phyloP scores from a whole-genome alignment of 2,888 invertebrate genomes.

The Tipula helvola region DNA sequence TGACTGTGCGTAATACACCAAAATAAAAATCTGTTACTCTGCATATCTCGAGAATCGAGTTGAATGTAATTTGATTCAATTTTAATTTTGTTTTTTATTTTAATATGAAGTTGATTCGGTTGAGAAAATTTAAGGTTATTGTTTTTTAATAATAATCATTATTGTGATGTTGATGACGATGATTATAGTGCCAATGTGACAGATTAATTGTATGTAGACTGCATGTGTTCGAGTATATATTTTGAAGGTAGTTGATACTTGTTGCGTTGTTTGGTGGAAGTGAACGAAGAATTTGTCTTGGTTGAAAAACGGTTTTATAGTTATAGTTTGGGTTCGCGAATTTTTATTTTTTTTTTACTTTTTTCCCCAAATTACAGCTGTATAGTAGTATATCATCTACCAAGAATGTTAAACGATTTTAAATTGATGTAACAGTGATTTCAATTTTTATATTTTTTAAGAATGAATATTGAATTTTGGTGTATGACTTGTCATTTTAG shows the following conservation, averaged over 20 bases:
- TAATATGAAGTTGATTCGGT: not conserved
- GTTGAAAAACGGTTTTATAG: not conserved
- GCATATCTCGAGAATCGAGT: not conserved
- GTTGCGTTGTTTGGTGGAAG: not conserved
- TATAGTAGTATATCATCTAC: not conserved
- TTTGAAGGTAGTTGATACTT: not conserved
- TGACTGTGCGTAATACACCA: not conserved
- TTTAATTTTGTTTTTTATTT: not conserved
- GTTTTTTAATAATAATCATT: conserved; percentile 4
- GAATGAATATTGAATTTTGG: conserved; percentile 4
- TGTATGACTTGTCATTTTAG: not conserved
- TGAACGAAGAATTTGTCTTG: not conserved
- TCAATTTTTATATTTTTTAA: not conserved
- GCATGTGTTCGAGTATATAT: not conserved
- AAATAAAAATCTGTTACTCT: not conserved
- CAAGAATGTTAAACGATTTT: not conserved
- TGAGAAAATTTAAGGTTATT: not conserved
- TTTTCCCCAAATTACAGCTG: not conserved
- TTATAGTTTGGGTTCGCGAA: not conserved
- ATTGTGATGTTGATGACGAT: not conserved
- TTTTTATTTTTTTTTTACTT: not conserved
- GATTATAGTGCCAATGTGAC: not conserved
- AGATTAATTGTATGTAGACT: not conserved
- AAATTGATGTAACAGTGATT: not conserved
- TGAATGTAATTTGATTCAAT: conserved; percentile 4